A percentile compares a stretch with the other conserved stretches of the same genome.
phyloP scores from a whole-genome alignment of 2,888 invertebrate genomes.

The Coecobrya sp. region DNA sequence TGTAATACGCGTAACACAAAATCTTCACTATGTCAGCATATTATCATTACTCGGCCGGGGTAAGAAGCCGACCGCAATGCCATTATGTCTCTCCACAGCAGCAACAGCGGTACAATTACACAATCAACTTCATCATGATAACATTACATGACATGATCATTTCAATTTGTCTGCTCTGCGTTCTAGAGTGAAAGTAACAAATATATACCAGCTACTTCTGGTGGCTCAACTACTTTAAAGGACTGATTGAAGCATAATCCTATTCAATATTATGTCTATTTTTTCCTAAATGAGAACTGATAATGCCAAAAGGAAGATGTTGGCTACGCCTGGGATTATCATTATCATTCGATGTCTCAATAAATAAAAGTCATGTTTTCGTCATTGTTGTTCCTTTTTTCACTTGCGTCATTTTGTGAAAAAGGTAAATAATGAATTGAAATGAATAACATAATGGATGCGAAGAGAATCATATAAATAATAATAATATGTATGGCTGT shows the following conservation, averaged over 20 bases:
- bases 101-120: slow-evolving; percentile 77
- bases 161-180: slow-evolving; percentile 77
- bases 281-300: slow-evolving; percentile 7
- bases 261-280: slow-evolving; percentile 35
- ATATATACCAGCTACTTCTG: not conserved
- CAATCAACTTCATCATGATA: slow-evolving; percentile 79
- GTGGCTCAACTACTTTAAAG: slow-evolving; percentile 4
- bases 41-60: not conserved
- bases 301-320: slow-evolving; percentile 58
- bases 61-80: slow-evolving; percentile 76
- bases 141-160: slow-evolving; percentile 80
- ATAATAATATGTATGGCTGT: slow-evolving; percentile 49
- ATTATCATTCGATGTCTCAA: slow-evolving; percentile 73
- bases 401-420: slow-evolving; percentile 56
- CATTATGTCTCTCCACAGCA: slow-evolving; percentile 77
- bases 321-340: slow-evolving; percentile 39
- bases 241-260: slow-evolving; percentile 56
- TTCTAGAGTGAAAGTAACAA: slow-evolving; percentile 37
- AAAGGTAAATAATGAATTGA: slow-evolving; percentile 71
- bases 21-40: slow-evolving; percentile 58
- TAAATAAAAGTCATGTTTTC: slow-evolving; percentile 74
- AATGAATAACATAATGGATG: slow-evolving; percentile 55
- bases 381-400: slow-evolving; percentile 70
- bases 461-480: slow-evolving; percentile 54
- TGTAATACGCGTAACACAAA: not conserved